Evolutionary conservation across 53 echinoderm and acorn worm species (phyloP).

Genomic region (Holothuria scabra): DNA sequence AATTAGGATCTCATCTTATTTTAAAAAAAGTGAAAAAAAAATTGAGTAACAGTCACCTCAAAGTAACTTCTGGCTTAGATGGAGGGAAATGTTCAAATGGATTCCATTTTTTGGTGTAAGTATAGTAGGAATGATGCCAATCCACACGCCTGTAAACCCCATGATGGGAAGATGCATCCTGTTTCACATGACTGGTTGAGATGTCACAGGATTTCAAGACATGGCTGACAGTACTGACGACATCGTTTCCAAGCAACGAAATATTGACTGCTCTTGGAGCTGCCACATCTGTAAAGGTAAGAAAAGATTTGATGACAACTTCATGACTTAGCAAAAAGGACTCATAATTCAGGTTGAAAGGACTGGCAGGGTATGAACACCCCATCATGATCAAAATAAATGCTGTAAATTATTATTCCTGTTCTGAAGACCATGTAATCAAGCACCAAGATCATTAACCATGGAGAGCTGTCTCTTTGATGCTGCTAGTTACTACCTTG

Average conservation of each 20-base stretch:
- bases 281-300: background rate
- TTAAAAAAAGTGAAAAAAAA: too few species aligned
- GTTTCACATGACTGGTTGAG: slow-evolving; percentile 74
- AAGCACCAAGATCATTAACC: too few species aligned
- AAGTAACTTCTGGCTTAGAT: slow-evolving; percentile 67
- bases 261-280: slow-evolving; percentile 64
- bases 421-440: too few species aligned
- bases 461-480: too few species aligned
- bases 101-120: slow-evolving; percentile 76
- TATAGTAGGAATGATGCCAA: slow-evolving; percentile 87
- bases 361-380: background rate
- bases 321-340: too few species aligned
- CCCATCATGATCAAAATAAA: background rate
- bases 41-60: slow-evolving; percentile 56
- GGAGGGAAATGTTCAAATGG: slow-evolving; percentile 56
- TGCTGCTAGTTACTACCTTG: too few species aligned
- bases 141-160: slow-evolving; percentile 71
- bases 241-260: slow-evolving; percentile 60
- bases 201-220: slow-evolving; percentile 84
- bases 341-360: too few species aligned
- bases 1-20: too few species aligned
- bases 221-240: slow-evolving; percentile 76
- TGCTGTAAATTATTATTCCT: too few species aligned
- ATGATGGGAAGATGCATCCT: slow-evolving; percentile 14
- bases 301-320: too few species aligned